These are phyloP conservation scores for Aphelocoma californica DNA, from an alignment of 2,797 vertebrate species.

Conservation along the genomic window DNA sequence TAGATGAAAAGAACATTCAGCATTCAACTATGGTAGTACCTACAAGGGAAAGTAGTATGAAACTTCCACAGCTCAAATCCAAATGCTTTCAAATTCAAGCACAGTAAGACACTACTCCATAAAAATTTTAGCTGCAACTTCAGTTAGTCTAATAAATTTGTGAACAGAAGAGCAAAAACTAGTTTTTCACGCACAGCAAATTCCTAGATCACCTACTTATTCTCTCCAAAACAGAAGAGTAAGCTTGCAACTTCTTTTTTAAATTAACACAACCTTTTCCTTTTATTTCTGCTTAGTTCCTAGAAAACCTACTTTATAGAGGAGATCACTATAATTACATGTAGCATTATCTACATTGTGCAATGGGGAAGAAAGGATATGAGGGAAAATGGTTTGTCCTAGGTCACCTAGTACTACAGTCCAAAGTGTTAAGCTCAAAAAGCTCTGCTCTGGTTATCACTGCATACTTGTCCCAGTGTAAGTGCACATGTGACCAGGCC, in stretches of 20 bases:
- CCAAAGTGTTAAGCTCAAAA: neutral
- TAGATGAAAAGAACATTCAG: neutral
- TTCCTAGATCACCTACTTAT: neutral
- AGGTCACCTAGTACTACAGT: neutral
- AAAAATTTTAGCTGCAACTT: neutral
- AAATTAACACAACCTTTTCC: neutral
- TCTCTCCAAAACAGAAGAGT: neutral
- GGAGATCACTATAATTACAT: neutral
- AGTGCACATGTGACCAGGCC: neutral
- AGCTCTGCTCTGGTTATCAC: neutral
- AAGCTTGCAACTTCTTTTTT: neutral
- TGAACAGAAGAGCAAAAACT: neutral
- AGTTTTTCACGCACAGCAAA: neutral
- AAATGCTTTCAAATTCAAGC: neutral
- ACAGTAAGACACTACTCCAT: rapidly evolving
- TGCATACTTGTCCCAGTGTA: neutral
- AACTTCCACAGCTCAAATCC: neutral
- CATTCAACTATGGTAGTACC: neutral
- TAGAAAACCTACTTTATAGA: neutral
- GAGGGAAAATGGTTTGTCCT: neutral
- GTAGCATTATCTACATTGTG: neutral
- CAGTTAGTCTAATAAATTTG: neutral
- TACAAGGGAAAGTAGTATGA: neutral
- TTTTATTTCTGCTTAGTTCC: neutral
- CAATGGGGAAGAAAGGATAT: neutral